Evolutionary conservation across 2,797 vertebrate genomes (phyloP), one percentile per base, ranked within the genome.

Genomic region (Coreius guichenoti): DNA sequence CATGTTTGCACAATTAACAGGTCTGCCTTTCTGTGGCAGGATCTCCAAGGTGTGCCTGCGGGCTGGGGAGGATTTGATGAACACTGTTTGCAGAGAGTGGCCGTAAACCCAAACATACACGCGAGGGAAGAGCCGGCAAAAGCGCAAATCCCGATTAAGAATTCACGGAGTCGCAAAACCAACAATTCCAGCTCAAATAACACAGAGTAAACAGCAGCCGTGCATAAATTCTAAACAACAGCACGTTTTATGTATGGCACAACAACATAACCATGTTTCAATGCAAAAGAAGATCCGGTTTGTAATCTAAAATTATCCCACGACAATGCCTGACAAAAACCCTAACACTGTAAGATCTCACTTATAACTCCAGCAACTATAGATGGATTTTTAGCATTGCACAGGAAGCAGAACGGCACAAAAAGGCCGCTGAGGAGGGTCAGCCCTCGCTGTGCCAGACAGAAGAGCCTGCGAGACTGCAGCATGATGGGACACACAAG

Each of bases 141-240:
- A 83, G 87, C 79, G 76, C 86, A 92, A 92, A 91, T 91, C 92
- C 90, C 84, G 79, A 92, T 92, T 91, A 90, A 89, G 90, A 90
- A 92, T 92, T 91, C 90, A 89, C 87, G 26, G 89, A 90, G 90
- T 85, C 78, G 87, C 83, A 92, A 92, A 92, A 92, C 78, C 89
- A 91, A 91, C 91, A 92, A 90, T 92, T 90, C 91, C 88, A 90
- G 87, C 89, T 89, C 80, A 81, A 92, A 91, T 88, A 89, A 89
- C 87, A 83, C 85, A 39, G 67, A 89, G 87, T 88, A 92, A 92
- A 91, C 91, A 91, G 87, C 67, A 39, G 85, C 76, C 84, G 81
- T 81, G 87, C 90, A 88, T 88, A 89, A 90, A 90, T 87, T 86
- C 76, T 90, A 89, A 91, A 92, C 88, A 86, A 80, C 78, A 68